Conservation (phyloP, 2,888 invertebrate species). For the Griposia aprilina region DNA sequence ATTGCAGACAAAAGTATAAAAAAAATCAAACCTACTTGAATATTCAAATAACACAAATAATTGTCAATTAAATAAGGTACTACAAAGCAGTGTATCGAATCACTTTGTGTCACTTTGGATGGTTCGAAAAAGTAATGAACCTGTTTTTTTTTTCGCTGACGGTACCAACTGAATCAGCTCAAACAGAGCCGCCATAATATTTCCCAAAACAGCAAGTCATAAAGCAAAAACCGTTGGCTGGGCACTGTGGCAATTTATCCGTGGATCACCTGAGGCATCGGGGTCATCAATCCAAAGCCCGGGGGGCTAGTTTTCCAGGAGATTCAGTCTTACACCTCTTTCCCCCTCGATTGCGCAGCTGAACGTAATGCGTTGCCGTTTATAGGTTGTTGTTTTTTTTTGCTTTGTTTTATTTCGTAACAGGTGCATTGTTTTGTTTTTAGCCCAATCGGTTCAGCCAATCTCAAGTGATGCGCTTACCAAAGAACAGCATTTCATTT, state of each 20-base stretch:
- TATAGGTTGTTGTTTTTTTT: conserved; percentile 43
- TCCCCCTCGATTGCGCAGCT: conserved; percentile 77
- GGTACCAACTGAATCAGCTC: not conserved
- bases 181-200: conserved; percentile 59
- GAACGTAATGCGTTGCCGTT: conserved; percentile 68
- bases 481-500: too few relatives aligned
- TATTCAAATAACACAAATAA: not conserved
- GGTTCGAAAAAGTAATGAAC: not conserved
- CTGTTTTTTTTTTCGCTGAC: conserved; percentile 3
- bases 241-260: conserved; percentile 72
- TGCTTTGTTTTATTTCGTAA: not conserved
- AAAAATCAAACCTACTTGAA: not conserved
- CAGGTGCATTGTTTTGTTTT: not conserved
- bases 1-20: not conserved
- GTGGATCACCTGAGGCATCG: conserved; percentile 83
- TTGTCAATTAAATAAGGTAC: not conserved
- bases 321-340: conserved; percentile 77
- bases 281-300: conserved; percentile 85
- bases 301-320: conserved; percentile 81
- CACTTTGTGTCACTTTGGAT: not conserved
- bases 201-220: conserved; percentile 68
- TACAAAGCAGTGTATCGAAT: not conserved
- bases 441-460: too few relatives aligned
- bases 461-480: too few relatives aligned
- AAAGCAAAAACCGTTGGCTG: conserved; percentile 70